Percentiles rank a stretch among this genome's conserved stretches.
These are phyloP conservation scores for Gila orcuttii DNA, from an alignment of 2,113 vertebrate species.

Conservation along the genomic window DNA sequence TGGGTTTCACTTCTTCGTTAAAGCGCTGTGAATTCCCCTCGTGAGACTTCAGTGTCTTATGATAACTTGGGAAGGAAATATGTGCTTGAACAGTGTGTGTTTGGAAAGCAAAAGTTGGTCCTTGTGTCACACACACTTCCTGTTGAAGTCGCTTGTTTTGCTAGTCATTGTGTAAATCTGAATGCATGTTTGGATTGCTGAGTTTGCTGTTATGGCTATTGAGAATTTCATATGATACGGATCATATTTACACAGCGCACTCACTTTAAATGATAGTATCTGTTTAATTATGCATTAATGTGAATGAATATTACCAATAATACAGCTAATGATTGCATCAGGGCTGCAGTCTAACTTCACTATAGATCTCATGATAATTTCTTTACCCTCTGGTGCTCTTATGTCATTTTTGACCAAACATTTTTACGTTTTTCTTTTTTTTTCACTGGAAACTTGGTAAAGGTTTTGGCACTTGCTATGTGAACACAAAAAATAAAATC, in stretches of 20 bases:
- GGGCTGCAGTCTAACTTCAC: no score
- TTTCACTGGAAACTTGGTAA: no score
- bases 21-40: background rate
- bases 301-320: no score
- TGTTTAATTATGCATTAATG: no score
- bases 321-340: no score
- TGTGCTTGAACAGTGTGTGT: background rate
- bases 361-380: no score
- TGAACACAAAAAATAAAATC: no score
- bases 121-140: background rate
- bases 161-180: background rate
- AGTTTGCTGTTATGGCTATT: background rate
- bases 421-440: no score
- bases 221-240: background rate
- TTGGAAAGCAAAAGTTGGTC: constrained; percentile 25
- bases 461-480: no score
- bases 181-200: background rate
- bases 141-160: background rate
- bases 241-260: background rate
- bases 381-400: no score
- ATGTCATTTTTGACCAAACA: no score
- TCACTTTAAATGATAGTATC: background rate
- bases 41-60: background rate
- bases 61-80: constrained; percentile 3
- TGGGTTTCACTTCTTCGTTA: constrained; percentile 42